phyloP scores from a whole-genome alignment of 2,113 vertebrate species.

The Hystrix cristata region DNA sequence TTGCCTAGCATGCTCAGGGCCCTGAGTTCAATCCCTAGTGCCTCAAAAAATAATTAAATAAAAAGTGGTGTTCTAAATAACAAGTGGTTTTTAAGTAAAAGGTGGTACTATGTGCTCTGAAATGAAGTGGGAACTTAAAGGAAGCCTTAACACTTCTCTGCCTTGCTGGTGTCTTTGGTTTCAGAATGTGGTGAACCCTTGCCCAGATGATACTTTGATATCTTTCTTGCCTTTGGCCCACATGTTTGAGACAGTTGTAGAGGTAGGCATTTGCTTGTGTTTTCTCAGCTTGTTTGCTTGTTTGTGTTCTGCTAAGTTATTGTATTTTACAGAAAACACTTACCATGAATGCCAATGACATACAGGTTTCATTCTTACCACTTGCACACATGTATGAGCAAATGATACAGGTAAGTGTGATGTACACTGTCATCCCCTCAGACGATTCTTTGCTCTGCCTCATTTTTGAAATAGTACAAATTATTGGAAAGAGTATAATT shows the following conservation, averaged over 20 bases:
- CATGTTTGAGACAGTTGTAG: conserved; percentile 98
- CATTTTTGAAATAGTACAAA: neutral
- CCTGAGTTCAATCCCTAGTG: neutral
- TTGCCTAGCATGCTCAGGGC: neutral
- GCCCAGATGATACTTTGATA: conserved; percentile 92
- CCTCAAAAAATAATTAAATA: neutral
- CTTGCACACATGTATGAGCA: conserved; percentile 91
- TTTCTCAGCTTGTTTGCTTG: neutral
- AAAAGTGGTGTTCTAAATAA: neutral
- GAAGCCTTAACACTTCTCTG: conserved; percentile 59
- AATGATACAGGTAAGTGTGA: conserved; percentile 87
- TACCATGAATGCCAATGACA: conserved; percentile 82
- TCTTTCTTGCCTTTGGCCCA: conserved; percentile 98
- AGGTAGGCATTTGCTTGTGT: conserved; percentile 89
- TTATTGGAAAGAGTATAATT: neutral
- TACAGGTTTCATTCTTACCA: conserved; percentile 89
- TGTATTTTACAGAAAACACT: conserved; percentile 84
- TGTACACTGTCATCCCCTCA: accelerated
- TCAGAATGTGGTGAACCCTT: conserved; percentile 88
- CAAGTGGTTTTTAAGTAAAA: no score
- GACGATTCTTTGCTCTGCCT: neutral
- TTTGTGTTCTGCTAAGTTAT: conserved; percentile 71
- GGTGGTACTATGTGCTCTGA: conserved; percentile 47
- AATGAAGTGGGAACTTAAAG: neutral
- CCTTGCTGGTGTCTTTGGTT: conserved; percentile 77